Base-by-base conservation (phyloP, 2,113 vertebrate genomes). In the Heliornis fulica region DNA sequence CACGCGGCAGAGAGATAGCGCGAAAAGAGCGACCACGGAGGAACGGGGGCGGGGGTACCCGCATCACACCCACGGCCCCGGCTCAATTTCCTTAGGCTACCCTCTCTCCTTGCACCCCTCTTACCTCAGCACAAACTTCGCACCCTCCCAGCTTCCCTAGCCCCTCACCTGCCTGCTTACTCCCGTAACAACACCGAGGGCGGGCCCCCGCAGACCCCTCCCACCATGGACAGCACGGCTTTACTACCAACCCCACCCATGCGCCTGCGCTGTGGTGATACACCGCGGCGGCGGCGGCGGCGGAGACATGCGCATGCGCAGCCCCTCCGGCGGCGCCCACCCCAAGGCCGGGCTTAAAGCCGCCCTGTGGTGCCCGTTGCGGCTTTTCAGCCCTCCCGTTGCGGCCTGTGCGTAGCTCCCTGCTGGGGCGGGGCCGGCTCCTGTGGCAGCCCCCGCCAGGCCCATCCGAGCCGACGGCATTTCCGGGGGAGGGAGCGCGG, bases 401-500 rank as follows among this genome's bases (percentile, higher is more conserved):
- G 36, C 63, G 9, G 54, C 80, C 64, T 48, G 41, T 21, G 50
- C 20, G 21, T 45, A 54, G 64, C 38, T 53, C 41, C 43, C 79
- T 38, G 60, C 51, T 13, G 86, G 76, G 76, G 76, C 76, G 59
- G 66, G 25, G 76, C 51, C 17, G 50, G 41, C 77, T 41, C 13
- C 4, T 23, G 8, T 29, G 13, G 3, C 50, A 45, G 54, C 54
- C 74, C 51, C 66, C 5, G 71, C 8, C 2, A 54, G 34, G 5
- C 68, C 36, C 36, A 5, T 7, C 4, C 11, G 15, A 4, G 20
- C n/a, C 28, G 32, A 48, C 61, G 41, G 45, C 94, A 95, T 96
- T 89, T 98, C 96, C 97, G 97, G 89, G 72, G 86, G 88, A 59
- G 75, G 93, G 41, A 11, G 12, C 8, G 51, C 53, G 78, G 74